Evolutionary conservation across 2,113 vertebrate genomes (phyloP), one percentile per base, ranked within the genome.

Genomic region (Micronisus gabar): DNA sequence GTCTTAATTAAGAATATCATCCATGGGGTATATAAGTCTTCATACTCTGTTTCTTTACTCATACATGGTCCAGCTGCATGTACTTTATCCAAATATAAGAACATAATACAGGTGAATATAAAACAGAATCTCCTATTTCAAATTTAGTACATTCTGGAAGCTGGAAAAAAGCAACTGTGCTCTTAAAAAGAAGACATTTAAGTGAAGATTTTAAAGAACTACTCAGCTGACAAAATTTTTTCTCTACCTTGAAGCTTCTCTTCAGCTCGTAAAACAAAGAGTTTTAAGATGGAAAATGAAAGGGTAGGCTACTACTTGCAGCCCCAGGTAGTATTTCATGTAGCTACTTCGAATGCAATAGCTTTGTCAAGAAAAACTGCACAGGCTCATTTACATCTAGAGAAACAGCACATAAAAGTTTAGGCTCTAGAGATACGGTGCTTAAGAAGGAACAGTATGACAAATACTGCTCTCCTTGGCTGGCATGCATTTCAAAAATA

Each of bases 11-110:
- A 86, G 47, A 55, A 21, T 26, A 62, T 65, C 32, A 53, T 19
- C 30, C 36, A 40, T 0, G 25, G 12, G 22, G 23, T 23, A 84
- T 4, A 0, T 1, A 52, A 29, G 25, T 70, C 63, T 70, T 56
- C 36, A 43, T 34, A 30, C 26, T 48, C 70, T 45, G 34, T 75
- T 55, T 52, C 79, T 90, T 90, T 47, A 85, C 20, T 18, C 59
- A 58, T 9, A 68, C 55, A 32, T 5, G 4, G 20, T 23, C 27
- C 14, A 56, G 61, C 40, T 50, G 36, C 7, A 40, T 2, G 25
- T 4, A 59, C 36, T 80, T 67, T 6, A 58, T 26, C 26, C 32
- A 76, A 58, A 72, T 15, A 26, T 2, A 47, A 67, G 74, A 65
- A 25, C 18, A 65, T 27, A 50, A 45, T 14, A 34, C 29, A 58